Base-by-base conservation (phyloP, 2,113 vertebrate species). In the Serinus canaria region DNA sequence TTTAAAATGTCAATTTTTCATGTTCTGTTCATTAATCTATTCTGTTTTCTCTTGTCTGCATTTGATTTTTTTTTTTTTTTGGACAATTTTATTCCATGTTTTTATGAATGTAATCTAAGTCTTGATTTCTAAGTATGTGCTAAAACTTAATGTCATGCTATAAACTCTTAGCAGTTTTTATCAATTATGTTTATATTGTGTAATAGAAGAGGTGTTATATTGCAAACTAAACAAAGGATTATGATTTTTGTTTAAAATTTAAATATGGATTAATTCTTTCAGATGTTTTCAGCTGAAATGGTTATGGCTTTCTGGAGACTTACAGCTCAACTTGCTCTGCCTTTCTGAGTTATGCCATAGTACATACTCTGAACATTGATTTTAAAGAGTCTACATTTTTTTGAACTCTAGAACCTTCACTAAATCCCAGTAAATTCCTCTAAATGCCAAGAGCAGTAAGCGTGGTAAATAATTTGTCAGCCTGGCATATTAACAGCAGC, bases 161-260 rank as follows among this genome's bases (percentile, higher is more conserved):
- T 83, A 92, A 94, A 93, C 72, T 80, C 52, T 23, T 60, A 50
- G 46, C 78, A 75, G 53, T 93, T 95, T 97, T 95, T 92, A 82
- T 83, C 88, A 92, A 43, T 93, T 93, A 47, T 75, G 83, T 87
- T 94, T 81, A 72, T 93, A 53, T 78, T 87, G 53, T 88, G 44
- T 83, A 92, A 86, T 64, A 59, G 72, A 89, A 67, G 59, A 85
- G 43, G 39, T 87, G 58, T 90, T 92, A 86, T 28, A 44, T 31
- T 67, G 79, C 44, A 90, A 80, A 68, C 58, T 72, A 83, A 95
- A 77, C 43, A 56, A 95, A 83, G 69, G 55, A 75, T 72, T 90
- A 64, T 27, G 9, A 28, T 56, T 87, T 94, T 83, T 92, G n/a
- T 81, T 94, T 84, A 78, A 60, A 90, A 66, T 78, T 56, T 64